Evolutionary conservation across 2,113 vertebrate species (phyloP).

Genomic region (Neolamprologus falcicula): DNA sequence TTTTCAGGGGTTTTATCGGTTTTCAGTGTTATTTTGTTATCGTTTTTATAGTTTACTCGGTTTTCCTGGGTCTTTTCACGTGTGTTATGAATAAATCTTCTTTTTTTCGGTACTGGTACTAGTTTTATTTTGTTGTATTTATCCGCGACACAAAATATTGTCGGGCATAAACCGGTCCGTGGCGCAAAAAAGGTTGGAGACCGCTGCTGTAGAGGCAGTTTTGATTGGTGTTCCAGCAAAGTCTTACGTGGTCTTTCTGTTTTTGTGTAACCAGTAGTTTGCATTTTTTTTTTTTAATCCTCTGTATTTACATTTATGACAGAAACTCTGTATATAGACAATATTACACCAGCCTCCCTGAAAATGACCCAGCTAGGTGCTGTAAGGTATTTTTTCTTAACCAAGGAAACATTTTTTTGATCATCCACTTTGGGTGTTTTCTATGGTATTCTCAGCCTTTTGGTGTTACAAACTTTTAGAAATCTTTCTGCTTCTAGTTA

Average conservation of each 20-base stretch:
- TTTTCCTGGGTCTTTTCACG: accelerated
- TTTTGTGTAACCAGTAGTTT: not conserved
- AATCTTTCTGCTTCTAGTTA: not conserved
- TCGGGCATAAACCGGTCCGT: accelerated
- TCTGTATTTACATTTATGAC: not conserved
- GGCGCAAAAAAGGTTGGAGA: no score
- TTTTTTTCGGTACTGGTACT: no score
- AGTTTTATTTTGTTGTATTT: no score
- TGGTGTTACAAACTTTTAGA: not conserved
- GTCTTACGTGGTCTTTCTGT: not conserved
- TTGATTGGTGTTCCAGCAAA: not conserved
- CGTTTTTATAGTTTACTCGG: accelerated
- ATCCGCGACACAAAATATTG: no score
- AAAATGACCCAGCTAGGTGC: not conserved
- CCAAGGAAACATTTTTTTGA: accelerated
- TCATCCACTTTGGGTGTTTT: not conserved
- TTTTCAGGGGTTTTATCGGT: no score
- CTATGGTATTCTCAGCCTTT: accelerated
- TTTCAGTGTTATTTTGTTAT: no score
- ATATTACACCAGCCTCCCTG: not conserved
- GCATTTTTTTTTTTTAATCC: not conserved
- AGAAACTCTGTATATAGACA: not conserved
- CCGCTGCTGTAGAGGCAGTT: not conserved
- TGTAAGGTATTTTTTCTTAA: not conserved
- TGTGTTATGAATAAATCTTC: no score